Evolutionary conservation across 2,888 invertebrate genomes (phyloP).

Genomic region (Stegana nigrithorax): DNA sequence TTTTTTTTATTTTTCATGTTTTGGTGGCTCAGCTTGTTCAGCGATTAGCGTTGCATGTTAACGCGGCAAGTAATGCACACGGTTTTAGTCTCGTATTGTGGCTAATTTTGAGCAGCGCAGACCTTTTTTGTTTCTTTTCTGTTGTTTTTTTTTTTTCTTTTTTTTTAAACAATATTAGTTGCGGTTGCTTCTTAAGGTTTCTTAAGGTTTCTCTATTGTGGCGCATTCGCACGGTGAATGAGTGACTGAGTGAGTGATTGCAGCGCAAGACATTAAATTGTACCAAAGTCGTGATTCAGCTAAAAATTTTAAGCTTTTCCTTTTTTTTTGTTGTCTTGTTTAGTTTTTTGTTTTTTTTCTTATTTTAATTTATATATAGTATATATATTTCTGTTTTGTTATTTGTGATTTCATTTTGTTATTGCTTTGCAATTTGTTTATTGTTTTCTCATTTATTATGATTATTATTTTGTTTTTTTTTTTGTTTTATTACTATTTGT

Average conservation of each 20-base stretch:
- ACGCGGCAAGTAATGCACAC: constrained; percentile 43
- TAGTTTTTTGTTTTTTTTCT: background rate
- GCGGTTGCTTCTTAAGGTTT: background rate
- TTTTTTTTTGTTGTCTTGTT: constrained; percentile 13
- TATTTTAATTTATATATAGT: no score
- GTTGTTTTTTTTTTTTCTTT: constrained; percentile 36
- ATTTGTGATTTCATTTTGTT: constrained; percentile 7
- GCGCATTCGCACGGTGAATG: background rate
- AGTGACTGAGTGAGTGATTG: no score
- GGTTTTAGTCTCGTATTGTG: constrained; percentile 45
- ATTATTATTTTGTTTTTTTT: background rate
- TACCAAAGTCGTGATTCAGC: constrained; percentile 55
- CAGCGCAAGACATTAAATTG: constrained; percentile 43
- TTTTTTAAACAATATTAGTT: background rate
- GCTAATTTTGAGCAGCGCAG: constrained; percentile 38
- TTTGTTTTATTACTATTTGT: background rate
- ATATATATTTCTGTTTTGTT: no score
- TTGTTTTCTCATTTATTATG: background rate
- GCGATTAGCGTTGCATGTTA: constrained; percentile 58
- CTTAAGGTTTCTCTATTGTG: no score
- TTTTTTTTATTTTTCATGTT: constrained; percentile 25
- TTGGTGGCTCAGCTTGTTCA: no score
- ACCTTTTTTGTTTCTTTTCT: background rate
- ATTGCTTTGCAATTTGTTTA: constrained; percentile 2
- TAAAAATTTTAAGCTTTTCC: constrained; percentile 33